These are phyloP conservation scores for Fragum sueziense DNA, from an alignment of 2,888 invertebrate species.

Conservation along the genomic window DNA sequence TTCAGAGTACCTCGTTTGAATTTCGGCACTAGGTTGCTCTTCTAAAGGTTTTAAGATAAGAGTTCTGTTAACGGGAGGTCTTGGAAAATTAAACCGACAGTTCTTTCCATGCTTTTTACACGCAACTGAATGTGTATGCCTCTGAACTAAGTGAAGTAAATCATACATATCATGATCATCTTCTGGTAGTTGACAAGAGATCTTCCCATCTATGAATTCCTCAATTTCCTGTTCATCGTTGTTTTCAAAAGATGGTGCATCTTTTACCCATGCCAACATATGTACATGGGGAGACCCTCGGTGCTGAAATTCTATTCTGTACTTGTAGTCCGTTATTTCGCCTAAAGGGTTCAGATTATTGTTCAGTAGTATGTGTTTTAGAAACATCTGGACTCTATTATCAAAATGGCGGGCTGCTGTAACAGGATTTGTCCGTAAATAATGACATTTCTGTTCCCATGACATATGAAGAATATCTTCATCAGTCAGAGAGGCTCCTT, in stretches of 20 bases:
- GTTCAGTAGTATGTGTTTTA: slow-evolving; percentile 46
- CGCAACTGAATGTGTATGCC: slow-evolving; percentile 45
- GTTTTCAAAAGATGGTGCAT: slow-evolving; percentile 53
- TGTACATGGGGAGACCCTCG: slow-evolving; percentile 66
- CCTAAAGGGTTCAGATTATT: slow-evolving; percentile 52
- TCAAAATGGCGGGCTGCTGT: slow-evolving; percentile 67
- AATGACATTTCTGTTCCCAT: slow-evolving; percentile 46
- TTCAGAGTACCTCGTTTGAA: slow-evolving; percentile 25
- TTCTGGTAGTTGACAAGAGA: slow-evolving; percentile 45
- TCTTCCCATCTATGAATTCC: slow-evolving; percentile 39
- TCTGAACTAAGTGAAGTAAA: slow-evolving; percentile 39
- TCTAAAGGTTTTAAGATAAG: slow-evolving; percentile 28
- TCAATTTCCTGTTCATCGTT: slow-evolving; percentile 43
- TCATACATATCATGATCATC: slow-evolving; percentile 36
- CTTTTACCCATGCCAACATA: slow-evolving; percentile 58
- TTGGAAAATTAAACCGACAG: slow-evolving; percentile 50
- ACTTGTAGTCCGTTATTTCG: slow-evolving; percentile 57
- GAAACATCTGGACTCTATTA: slow-evolving; percentile 51
- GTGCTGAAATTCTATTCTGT: slow-evolving; percentile 65
- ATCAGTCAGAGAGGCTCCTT: slow-evolving; percentile 33
- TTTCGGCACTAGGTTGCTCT: background rate
- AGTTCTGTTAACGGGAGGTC: slow-evolving; percentile 38
- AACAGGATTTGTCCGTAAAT: slow-evolving; percentile 61
- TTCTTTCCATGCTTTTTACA: slow-evolving; percentile 47
- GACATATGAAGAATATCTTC: slow-evolving; percentile 28